phyloP scores from a whole-genome alignment of 2,888 invertebrate genomes.

The Synanthedon tipuliformis region DNA sequence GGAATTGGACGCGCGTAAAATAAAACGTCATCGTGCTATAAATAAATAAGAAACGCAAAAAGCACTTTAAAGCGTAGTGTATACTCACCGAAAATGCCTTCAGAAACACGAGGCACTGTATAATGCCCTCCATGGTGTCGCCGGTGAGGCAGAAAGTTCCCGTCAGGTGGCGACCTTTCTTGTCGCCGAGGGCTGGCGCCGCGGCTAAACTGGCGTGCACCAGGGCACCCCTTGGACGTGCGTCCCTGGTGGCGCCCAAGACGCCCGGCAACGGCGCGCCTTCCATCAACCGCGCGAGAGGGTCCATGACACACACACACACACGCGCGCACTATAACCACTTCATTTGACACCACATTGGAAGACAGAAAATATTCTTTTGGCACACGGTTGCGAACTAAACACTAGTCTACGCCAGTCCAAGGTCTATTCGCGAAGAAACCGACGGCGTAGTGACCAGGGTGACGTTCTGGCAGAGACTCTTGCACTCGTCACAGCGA shows the following conservation, averaged over 20 bases:
- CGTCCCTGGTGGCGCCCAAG: constrained; percentile 65
- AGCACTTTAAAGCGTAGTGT: not conserved
- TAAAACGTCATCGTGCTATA: not conserved
- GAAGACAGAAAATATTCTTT: constrained; percentile 3
- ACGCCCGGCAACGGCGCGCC: constrained; percentile 75
- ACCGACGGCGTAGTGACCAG: constrained; percentile 31
- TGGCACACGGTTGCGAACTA: constrained; percentile 3
- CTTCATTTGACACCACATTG: constrained; percentile 9
- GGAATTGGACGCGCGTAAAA: no score
- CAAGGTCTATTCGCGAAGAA: constrained; percentile 37
- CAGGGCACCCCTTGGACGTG: constrained; percentile 76
- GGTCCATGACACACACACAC: constrained; percentile 74
- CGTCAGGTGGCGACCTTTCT: constrained; percentile 84
- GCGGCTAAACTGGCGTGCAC: constrained; percentile 83
- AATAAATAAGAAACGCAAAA: not conserved
- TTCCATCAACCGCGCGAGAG: constrained; percentile 84
- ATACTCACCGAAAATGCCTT: constrained; percentile 92
- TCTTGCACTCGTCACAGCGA: constrained; percentile 50
- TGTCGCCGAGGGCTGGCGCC: constrained; percentile 75
- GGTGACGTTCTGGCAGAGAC: constrained; percentile 23
- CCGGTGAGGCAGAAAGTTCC: constrained; percentile 91
- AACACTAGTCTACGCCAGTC: constrained; percentile 4
- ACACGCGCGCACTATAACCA: constrained; percentile 11
- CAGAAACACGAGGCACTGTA: constrained; percentile 91
- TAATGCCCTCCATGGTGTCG: constrained; percentile 93